Evolutionary conservation across 2,888 invertebrate genomes (phyloP), one percentile per base, ranked within the genome.

Genomic region (Cinara cedri): DNA sequence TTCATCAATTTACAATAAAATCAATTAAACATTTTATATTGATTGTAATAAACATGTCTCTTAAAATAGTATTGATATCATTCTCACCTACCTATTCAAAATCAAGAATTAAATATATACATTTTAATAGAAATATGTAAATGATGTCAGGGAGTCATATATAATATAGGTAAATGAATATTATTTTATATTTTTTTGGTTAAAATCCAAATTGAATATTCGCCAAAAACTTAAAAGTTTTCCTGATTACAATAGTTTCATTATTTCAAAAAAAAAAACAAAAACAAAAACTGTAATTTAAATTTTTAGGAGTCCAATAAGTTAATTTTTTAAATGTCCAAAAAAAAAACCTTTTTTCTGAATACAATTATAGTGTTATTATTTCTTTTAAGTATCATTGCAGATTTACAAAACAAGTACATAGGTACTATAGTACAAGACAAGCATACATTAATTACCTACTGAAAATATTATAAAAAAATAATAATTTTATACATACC

Each of bases 121-220:
- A 66, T 75, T 72, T 66, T 75, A 66, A 66, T 66, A 44, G 54
- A n/a, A 26, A 74, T 66, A 44, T 55, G 54, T 66, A 75, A 75
- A 75, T 75, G 55, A 46, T 76, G 68, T 76, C 68, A 68, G 46
- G 16, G 19, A 76, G 55, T 76, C 26, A 57, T 19, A 46, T 68
- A 60, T 57, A 76, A 76, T n/a, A n/a, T n/a, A n/a, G n/a, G n/a
- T n/a, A n/a, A n/a, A n/a, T 68, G 49, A 60, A 60, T 57, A 66
- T 76, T 66, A 60, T 57, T 76, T 76, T 19, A 66, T 2, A 68
- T 57, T 76, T 76, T 76, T 44, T 16, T 76, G 66, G 76, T 4
- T 2, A 10, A 26, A 49, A 10, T 66, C 76, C 66, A 76, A 76
- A 57, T 49, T 76, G 76, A 68, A 60, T 60, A 6, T 49, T 68